These are phyloP conservation scores for Zootermopsis nevadensis DNA, from an alignment of 2,888 invertebrate species.

Conservation along the genomic window DNA sequence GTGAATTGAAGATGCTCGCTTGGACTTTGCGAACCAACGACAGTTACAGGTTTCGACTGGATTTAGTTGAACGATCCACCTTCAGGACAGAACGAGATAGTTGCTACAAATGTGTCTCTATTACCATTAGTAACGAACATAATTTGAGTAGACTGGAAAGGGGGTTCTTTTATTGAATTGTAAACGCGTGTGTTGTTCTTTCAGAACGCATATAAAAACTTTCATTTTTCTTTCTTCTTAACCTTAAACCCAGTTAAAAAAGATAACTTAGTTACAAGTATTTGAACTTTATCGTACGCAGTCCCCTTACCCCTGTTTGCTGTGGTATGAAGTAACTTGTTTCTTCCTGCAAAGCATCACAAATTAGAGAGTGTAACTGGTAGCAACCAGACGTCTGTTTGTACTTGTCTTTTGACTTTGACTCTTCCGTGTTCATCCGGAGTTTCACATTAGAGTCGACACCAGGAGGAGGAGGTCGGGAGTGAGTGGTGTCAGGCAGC, in stretches of 20 bases:
- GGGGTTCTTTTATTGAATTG: no score
- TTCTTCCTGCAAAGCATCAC: constrained; percentile 8
- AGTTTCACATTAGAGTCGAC: constrained; percentile 21
- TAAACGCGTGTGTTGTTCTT: no score
- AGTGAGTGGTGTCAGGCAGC: not conserved
- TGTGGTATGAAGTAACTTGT: not conserved
- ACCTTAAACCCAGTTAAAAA: constrained; percentile 1
- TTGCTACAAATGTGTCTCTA: no score
- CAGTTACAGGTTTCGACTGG: no score
- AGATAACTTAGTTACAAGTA: constrained; percentile 1
- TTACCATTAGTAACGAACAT: no score
- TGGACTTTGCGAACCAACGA: no score
- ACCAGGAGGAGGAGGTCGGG: not conserved
- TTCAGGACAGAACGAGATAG: no score
- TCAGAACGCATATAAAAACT: not conserved
- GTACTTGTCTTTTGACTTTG: constrained; percentile 35
- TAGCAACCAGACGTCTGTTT: not conserved
- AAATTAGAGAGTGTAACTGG: constrained; percentile 35
- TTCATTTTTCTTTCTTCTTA: not conserved
- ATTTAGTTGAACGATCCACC: no score
- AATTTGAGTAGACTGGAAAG: no score
- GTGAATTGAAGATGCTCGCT: no score
- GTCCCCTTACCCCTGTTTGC: not conserved
- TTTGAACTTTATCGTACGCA: constrained; percentile 1
- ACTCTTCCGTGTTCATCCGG: constrained; percentile 20